phyloP scores from a whole-genome alignment of 2,888 invertebrate genomes.

The Rhamphomyia laevipes region DNA sequence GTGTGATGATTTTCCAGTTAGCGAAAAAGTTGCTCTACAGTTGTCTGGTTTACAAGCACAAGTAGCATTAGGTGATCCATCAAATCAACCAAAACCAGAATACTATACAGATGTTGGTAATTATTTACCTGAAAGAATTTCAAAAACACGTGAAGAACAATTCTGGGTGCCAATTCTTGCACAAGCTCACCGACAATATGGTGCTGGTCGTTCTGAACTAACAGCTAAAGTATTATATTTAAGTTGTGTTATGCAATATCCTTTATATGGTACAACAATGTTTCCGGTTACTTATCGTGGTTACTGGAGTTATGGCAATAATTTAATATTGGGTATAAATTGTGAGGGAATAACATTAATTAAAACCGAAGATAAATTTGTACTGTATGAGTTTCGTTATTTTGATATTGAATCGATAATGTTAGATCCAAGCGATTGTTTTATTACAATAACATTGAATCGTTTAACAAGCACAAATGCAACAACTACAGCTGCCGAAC shows the following conservation, averaged over 20 bases:
- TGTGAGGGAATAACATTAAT: slow-evolving; percentile 85
- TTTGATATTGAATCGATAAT: slow-evolving; percentile 82
- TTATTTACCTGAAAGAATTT: slow-evolving; percentile 76
- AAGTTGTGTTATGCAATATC: slow-evolving; percentile 94
- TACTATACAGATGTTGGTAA: slow-evolving; percentile 86
- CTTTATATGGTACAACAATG: slow-evolving; percentile 76
- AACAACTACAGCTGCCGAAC: slow-evolving; percentile 22
- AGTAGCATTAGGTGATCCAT: slow-evolving; percentile 80
- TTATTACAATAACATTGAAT: slow-evolving; percentile 78
- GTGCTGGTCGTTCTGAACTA: slow-evolving; percentile 80
- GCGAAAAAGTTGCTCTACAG: slow-evolving; percentile 87
- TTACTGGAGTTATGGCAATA: slow-evolving; percentile 76
- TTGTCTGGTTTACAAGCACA: slow-evolving; percentile 89
- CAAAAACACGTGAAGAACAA: slow-evolving; percentile 62
- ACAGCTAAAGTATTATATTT: slow-evolving; percentile 88
- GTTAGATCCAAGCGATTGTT: slow-evolving; percentile 83
- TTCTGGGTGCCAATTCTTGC: slow-evolving; percentile 82
- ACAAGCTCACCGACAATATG: slow-evolving; percentile 82
- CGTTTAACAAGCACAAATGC: slow-evolving; percentile 40
- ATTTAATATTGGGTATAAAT: slow-evolving; percentile 71
- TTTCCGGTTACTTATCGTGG: slow-evolving; percentile 87
- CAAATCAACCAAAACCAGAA: slow-evolving; percentile 58
- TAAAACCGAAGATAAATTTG: slow-evolving; percentile 82
- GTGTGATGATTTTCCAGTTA: slow-evolving; percentile 91
- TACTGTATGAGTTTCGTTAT: slow-evolving; percentile 83